These are phyloP conservation scores for Egretta garzetta DNA, from an alignment of 2,113 vertebrate genomes.

Conservation along the genomic window DNA sequence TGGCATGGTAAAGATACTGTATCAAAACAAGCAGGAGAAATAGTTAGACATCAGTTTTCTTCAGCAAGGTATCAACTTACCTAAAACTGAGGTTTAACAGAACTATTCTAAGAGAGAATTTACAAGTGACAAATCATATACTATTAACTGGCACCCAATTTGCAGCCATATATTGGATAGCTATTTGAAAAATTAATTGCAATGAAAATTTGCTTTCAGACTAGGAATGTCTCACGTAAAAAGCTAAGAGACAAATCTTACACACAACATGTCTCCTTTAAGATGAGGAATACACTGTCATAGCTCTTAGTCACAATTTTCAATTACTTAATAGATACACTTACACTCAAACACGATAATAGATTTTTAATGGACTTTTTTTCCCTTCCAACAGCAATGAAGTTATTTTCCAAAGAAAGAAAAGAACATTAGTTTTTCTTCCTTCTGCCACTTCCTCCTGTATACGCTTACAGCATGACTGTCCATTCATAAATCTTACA, in stretches of 20 bases:
- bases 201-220: constrained; percentile 35
- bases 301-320: not conserved
- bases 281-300: not conserved
- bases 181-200: constrained; percentile 1
- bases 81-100: not conserved
- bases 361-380: not conserved
- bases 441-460: not conserved
- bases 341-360: not conserved
- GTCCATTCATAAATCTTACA: not conserved
- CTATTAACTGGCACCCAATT: constrained; percentile 22
- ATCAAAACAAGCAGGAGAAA: not conserved
- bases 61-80: not conserved
- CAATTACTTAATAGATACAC: not conserved
- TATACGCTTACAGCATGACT: not conserved
- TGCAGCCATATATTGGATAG: not conserved
- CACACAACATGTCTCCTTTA: not conserved
- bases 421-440: not conserved
- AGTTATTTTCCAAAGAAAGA: not conserved
- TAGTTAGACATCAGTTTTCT: not conserved
- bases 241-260: not conserved
- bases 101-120: constrained; percentile 8
- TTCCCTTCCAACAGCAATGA: not conserved
- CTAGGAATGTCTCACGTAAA: not conserved
- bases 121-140: not conserved
- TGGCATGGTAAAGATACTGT: not conserved